Percentiles rank a stretch among this genome's conserved stretches.
These are phyloP conservation scores for Diarsia dahlii DNA, from an alignment of 2,888 invertebrate species.

Conservation along the genomic window DNA sequence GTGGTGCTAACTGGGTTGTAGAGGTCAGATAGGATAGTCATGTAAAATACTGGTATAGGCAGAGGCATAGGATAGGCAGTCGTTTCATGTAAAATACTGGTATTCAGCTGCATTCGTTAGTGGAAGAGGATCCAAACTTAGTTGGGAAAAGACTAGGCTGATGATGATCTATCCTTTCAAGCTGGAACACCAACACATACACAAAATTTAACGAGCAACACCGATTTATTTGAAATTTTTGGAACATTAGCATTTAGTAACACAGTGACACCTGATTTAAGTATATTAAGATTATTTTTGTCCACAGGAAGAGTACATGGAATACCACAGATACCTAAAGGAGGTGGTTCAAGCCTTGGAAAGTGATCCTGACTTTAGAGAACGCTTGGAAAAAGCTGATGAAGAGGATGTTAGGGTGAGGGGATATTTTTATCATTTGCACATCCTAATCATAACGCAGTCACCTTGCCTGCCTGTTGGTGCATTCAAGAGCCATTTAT, in stretches of 20 bases:
- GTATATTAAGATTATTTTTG: conserved; percentile 17
- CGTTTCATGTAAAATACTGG: too few relatives aligned
- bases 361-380: conserved; percentile 95
- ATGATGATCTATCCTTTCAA: not conserved
- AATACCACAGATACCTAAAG: conserved; percentile 96
- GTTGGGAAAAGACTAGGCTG: too few relatives aligned
- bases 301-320: conserved; percentile 90
- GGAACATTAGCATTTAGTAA: not conserved
- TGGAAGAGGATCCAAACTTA: too few relatives aligned
- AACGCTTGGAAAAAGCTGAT: conserved; percentile 95
- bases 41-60: too few relatives aligned
- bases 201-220: not conserved
- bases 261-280: not conserved
- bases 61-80: too few relatives aligned
- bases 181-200: not conserved
- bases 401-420: conserved; percentile 96
- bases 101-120: too few relatives aligned
- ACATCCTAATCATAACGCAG: conserved; percentile 3
- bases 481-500: conserved; percentile 24
- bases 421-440: conserved; percentile 32
- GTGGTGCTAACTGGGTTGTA: too few relatives aligned
- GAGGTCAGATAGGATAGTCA: too few relatives aligned
- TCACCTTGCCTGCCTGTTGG: not conserved
- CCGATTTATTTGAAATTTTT: too few relatives aligned
- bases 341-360: conserved; percentile 97